phyloP scores from a whole-genome alignment of 2,888 invertebrate genomes.

The Plutella xylostella region DNA sequence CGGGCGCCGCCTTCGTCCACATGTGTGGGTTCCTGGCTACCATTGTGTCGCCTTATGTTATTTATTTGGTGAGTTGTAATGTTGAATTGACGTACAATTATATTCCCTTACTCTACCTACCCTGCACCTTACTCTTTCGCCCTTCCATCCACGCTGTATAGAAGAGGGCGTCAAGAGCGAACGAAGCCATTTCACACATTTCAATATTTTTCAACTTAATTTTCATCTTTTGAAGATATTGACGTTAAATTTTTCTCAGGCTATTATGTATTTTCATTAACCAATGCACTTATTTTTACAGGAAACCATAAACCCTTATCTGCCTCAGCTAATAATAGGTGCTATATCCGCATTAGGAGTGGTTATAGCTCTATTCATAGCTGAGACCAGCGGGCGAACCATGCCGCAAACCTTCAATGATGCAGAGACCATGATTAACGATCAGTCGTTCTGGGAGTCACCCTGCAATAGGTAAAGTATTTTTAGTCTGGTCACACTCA shows the following conservation, averaged over 20 bases:
- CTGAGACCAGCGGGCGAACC: constrained; percentile 16
- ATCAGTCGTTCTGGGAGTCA: constrained; percentile 6
- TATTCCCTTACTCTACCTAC: not conserved
- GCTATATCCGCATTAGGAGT: constrained; percentile 4
- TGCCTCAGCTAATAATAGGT: constrained; percentile 8
- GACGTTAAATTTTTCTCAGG: too few relatives aligned
- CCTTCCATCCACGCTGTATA: too few relatives aligned
- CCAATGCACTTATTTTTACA: not conserved
- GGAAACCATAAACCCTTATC: constrained; percentile 6
- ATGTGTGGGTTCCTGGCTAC: not conserved
- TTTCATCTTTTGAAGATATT: not conserved
- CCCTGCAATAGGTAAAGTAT: not conserved
- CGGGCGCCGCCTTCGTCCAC: not conserved
- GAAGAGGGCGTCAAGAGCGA: too few relatives aligned
- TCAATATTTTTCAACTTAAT: not conserved
- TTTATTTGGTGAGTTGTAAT: not conserved
- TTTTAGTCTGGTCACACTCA: too few relatives aligned
- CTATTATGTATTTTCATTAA: too few relatives aligned
- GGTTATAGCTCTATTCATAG: constrained; percentile 10
- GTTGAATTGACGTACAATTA: not conserved
- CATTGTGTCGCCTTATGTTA: not conserved
- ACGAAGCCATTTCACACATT: too few relatives aligned
- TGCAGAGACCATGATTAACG: constrained; percentile 10
- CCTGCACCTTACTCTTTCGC: not conserved
- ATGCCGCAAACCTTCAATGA: constrained; percentile 18